phyloP scores from a whole-genome alignment of 2,888 invertebrate species.

The Punctoribates punctum region DNA sequence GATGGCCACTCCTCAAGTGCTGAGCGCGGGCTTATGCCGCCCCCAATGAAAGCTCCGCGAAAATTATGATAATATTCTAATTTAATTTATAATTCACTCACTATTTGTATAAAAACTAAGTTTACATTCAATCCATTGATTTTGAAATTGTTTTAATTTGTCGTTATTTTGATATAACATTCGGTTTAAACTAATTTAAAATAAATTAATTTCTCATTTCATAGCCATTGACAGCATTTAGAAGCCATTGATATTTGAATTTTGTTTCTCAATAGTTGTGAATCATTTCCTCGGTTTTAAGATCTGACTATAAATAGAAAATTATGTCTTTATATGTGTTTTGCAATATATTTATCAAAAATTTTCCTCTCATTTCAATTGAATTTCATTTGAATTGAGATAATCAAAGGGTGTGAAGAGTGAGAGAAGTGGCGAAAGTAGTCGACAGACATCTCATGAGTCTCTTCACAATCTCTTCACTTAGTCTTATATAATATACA shows the following conservation, averaged over 20 bases:
- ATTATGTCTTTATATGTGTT: background rate
- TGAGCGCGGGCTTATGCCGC: slow-evolving; percentile 39
- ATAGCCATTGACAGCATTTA: background rate
- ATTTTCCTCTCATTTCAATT: background rate
- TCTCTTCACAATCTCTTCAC: background rate
- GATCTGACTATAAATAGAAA: slow-evolving; percentile 2
- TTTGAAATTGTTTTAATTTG: background rate
- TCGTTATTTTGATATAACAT: background rate
- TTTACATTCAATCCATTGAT: background rate
- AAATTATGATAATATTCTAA: background rate
- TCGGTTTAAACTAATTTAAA: background rate
- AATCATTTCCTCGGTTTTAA: background rate
- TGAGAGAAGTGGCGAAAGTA: slow-evolving; percentile 20
- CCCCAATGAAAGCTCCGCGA: slow-evolving; percentile 27
- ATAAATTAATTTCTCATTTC: background rate
- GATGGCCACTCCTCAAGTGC: background rate
- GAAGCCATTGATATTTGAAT: background rate
- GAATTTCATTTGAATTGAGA: background rate
- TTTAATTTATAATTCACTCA: background rate
- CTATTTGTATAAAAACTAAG: background rate
- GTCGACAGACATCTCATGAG: background rate
- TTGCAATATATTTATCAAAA: background rate
- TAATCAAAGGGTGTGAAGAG: slow-evolving; percentile 14
- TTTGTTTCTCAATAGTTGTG: background rate
- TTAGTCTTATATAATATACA: background rate